phyloP scores from a whole-genome alignment of 1,140 invertebrate genomes.

The Pissodes strobi region DNA sequence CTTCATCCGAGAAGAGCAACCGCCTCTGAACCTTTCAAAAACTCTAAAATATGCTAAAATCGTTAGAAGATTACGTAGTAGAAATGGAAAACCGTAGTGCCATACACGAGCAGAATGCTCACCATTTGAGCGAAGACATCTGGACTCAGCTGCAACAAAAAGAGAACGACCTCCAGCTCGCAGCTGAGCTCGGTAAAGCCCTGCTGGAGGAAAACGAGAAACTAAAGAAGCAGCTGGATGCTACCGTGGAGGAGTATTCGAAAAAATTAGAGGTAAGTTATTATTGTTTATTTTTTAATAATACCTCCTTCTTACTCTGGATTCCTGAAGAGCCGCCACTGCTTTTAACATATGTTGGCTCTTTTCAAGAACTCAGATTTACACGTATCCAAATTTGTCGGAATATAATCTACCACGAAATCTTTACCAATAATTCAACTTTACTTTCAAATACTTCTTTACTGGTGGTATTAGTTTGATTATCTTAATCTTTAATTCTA shows the following conservation, averaged over 20 bases:
- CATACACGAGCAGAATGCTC: conserved; percentile 47
- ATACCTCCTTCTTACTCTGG: too few relatives aligned
- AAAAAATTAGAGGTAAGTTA: conserved; percentile 86
- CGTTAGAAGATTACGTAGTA: conserved; percentile 53
- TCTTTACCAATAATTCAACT: too few relatives aligned
- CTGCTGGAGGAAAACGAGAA: conserved; percentile 93
- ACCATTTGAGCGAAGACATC: conserved; percentile 68
- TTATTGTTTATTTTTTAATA: not conserved
- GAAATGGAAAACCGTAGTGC: conserved; percentile 55
- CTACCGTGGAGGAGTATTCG: conserved; percentile 85
- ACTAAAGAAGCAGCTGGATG: conserved; percentile 64
- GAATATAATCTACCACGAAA: too few relatives aligned
- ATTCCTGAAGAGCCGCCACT: too few relatives aligned
- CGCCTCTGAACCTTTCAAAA: not conserved
- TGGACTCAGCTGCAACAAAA: conserved; percentile 86
- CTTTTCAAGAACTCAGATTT: too few relatives aligned
- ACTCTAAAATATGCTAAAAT: conserved; percentile 42
- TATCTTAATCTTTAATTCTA: too few relatives aligned
- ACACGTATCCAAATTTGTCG: too few relatives aligned
- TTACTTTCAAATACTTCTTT: too few relatives aligned
- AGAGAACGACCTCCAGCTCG: conserved; percentile 88
- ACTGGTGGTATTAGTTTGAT: too few relatives aligned
- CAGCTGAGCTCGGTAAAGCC: conserved; percentile 93
- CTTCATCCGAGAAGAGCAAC: too few relatives aligned
- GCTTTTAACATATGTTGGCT: too few relatives aligned